These are phyloP conservation scores for Strix occidentalis DNA, from an alignment of 2,797 vertebrate species.

Conservation along the genomic window DNA sequence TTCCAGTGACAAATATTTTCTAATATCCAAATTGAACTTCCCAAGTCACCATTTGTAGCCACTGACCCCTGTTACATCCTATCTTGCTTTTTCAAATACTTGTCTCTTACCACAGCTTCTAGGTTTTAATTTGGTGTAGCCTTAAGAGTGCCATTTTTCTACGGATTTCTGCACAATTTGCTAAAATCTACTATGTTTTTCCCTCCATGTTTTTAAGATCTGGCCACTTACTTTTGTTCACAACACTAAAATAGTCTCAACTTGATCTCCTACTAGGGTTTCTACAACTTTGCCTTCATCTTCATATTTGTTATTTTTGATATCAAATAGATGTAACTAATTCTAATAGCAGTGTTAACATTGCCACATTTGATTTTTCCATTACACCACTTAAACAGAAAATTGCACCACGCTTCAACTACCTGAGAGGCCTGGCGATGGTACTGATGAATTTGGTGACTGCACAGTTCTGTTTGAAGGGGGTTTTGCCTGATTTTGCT, in stretches of 20 bases:
- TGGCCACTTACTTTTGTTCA: not conserved
- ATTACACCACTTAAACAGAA: not conserved
- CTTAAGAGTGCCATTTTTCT: not conserved
- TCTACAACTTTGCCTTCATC: not conserved
- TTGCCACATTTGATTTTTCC: not conserved
- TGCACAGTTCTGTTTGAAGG: constrained; percentile 78
- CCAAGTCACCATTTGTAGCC: not conserved
- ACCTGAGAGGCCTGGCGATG: constrained; percentile 81
- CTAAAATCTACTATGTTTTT: not conserved
- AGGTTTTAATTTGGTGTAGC: not conserved
- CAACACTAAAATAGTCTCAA: not conserved
- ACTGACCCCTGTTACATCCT: not conserved
- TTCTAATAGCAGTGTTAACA: not conserved
- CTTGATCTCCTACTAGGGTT: not conserved
- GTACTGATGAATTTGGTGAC: constrained; percentile 82
- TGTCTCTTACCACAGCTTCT: not conserved
- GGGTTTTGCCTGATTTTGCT: constrained; percentile 74
- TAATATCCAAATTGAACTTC: not conserved
- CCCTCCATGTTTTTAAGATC: not conserved
- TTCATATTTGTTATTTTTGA: not conserved
- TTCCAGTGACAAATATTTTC: not conserved
- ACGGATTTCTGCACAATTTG: not conserved
- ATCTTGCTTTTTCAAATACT: not conserved
- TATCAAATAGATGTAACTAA: not conserved
- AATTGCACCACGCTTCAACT: not conserved